Evolutionary conservation across 2,113 vertebrate genomes (phyloP).

Genomic region (Dasyprocta punctata): DNA sequence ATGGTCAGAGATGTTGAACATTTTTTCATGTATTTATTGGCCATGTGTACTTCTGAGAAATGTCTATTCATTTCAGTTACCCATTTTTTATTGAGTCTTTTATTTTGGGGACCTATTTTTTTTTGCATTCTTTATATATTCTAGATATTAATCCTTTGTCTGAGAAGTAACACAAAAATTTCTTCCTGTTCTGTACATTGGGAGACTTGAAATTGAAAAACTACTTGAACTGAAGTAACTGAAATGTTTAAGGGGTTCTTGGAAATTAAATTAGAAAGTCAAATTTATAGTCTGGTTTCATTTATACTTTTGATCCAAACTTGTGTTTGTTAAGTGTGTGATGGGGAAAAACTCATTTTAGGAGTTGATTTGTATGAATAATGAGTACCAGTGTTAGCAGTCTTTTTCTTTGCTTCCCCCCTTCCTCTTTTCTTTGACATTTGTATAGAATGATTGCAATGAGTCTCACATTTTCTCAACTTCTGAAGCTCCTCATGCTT

Average conservation of each 20-base stretch:
- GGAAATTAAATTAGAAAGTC: slow-evolving; percentile 3
- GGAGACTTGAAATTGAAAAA: background rate
- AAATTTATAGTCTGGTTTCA: background rate
- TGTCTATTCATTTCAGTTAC: background rate
- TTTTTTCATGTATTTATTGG: background rate
- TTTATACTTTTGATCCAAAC: background rate
- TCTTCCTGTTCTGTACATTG: background rate
- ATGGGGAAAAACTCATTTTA: background rate
- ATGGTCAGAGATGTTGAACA: background rate
- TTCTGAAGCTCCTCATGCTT: background rate
- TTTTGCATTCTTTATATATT: background rate
- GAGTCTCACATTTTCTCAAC: background rate
- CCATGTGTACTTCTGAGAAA: background rate
- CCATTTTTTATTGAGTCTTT: background rate
- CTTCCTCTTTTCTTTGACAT: background rate
- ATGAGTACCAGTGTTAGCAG: background rate
- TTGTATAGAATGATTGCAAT: background rate
- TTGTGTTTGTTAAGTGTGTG: background rate
- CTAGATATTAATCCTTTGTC: background rate
- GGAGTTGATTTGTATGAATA: background rate
- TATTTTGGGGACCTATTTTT: background rate
- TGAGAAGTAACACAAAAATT: background rate
- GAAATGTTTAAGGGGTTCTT: background rate
- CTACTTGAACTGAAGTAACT: background rate
- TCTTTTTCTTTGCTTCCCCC: background rate